Conservation (phyloP, 2,888 invertebrate genomes). For the Podotricha telesiphe region DNA sequence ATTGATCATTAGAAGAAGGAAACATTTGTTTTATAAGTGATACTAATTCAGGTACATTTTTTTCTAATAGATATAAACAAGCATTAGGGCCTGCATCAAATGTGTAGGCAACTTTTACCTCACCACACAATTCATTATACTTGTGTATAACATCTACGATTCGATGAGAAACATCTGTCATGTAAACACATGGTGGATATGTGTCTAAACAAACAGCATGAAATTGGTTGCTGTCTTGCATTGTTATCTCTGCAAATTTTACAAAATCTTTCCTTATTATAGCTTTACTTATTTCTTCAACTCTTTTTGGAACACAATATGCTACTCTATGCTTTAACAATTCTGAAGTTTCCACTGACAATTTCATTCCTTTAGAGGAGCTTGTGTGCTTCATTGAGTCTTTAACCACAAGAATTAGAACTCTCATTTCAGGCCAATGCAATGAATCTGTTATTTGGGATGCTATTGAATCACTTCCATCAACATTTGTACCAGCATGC, state of each 20-base stretch:
- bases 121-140: slow-evolving; percentile 89
- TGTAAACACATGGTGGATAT: slow-evolving; percentile 95
- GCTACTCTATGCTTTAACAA: slow-evolving; percentile 90
- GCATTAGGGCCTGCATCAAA: slow-evolving; percentile 99
- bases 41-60: slow-evolving; percentile 88
- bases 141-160: slow-evolving; percentile 92
- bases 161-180: slow-evolving; percentile 93
- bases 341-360: slow-evolving; percentile 90
- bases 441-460: slow-evolving; percentile 87
- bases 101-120: slow-evolving; percentile 93
- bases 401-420: slow-evolving; percentile 94
- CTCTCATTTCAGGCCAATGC: slow-evolving; percentile 96
- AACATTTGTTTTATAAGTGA: slow-evolving; percentile 88
- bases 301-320: slow-evolving; percentile 88
- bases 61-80: slow-evolving; percentile 91
- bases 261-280: slow-evolving; percentile 89
- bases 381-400: slow-evolving; percentile 92
- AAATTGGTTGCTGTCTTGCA: slow-evolving; percentile 98
- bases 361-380: slow-evolving; percentile 95
- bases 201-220: slow-evolving; percentile 97
- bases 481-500: slow-evolving; percentile 87
- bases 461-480: slow-evolving; percentile 91
- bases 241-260: slow-evolving; percentile 95
- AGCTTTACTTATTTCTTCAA: slow-evolving; percentile 76
- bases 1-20: slow-evolving; percentile 82